These are phyloP conservation scores for Sebastes steindachneri DNA, from an alignment of 2,797 vertebrate genomes.

Conservation along the genomic window DNA sequence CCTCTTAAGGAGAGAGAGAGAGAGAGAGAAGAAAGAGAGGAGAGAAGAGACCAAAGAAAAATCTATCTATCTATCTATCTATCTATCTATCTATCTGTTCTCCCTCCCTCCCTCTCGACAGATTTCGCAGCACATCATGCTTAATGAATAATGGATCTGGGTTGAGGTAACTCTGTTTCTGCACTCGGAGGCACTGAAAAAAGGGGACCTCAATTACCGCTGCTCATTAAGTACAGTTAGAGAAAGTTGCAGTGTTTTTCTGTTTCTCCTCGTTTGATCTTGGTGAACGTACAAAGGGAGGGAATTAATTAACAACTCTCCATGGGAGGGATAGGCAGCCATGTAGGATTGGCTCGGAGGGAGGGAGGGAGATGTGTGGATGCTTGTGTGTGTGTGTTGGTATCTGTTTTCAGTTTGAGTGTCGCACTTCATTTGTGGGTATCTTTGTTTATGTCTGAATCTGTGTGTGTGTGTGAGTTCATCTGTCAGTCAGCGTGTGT, in stretches of 20 bases:
- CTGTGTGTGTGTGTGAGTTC: conserved; percentile 1
- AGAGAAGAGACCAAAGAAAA: neutral
- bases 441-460: conserved; percentile 48
- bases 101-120: neutral
- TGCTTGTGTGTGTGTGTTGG: neutral
- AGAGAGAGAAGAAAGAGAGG: neutral
- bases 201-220: conserved; percentile 66
- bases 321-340: conserved; percentile 67
- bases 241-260: conserved; percentile 76
- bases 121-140: conserved; percentile 36
- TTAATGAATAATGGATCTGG: conserved; percentile 75
- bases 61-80: neutral
- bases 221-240: conserved; percentile 79
- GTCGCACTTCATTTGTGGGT: conserved; percentile 31
- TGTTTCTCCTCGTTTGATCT: conserved; percentile 77
- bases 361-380: conserved; percentile 16
- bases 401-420: conserved; percentile 5
- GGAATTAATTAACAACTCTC: conserved; percentile 81
- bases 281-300: conserved; percentile 74
- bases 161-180: conserved; percentile 66
- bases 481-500: conserved; percentile 38
- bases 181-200: conserved; percentile 59
- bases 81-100: neutral
- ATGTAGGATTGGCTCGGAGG: conserved; percentile 63
- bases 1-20: conserved; percentile 4